Conservation (phyloP, 2,113 vertebrate species). For the Leiothrix lutea region DNA sequence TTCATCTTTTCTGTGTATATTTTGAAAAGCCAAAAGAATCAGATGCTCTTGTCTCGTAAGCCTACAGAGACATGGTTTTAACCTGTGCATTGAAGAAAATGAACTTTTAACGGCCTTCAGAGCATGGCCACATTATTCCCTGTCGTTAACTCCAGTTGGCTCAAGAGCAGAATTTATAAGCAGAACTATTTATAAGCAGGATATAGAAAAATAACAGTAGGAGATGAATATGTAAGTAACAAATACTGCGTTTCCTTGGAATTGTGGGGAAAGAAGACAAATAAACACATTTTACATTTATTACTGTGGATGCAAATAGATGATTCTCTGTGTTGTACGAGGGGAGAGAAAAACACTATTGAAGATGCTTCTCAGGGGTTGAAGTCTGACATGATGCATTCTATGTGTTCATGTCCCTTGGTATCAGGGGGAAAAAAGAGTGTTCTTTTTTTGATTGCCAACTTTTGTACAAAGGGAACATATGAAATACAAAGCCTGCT, state of each 20-base stretch:
- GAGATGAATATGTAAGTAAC: constrained; percentile 42
- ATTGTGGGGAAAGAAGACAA: background rate
- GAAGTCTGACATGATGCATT: background rate
- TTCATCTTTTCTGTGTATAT: constrained; percentile 8
- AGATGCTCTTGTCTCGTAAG: background rate
- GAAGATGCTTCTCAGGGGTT: background rate
- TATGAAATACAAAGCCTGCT: background rate
- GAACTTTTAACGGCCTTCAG: background rate
- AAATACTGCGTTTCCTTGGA: background rate
- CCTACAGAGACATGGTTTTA: background rate
- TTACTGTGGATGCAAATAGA: background rate
- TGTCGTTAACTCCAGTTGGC: background rate
- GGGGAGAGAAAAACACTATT: background rate
- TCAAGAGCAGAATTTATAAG: constrained; percentile 1
- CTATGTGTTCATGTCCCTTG: background rate
- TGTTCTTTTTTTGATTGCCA: background rate
- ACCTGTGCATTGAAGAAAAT: background rate
- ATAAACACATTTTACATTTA: background rate
- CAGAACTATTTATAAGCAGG: constrained; percentile 10
- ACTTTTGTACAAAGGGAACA: background rate
- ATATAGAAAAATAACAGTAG: constrained; percentile 42
- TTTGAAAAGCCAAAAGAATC: constrained; percentile 47
- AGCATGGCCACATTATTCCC: background rate
- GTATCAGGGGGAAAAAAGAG: background rate
- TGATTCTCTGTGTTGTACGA: background rate